These are phyloP conservation scores for Manis crassicaudata DNA, from an alignment of 2,797 vertebrate species.

Conservation along the genomic window DNA sequence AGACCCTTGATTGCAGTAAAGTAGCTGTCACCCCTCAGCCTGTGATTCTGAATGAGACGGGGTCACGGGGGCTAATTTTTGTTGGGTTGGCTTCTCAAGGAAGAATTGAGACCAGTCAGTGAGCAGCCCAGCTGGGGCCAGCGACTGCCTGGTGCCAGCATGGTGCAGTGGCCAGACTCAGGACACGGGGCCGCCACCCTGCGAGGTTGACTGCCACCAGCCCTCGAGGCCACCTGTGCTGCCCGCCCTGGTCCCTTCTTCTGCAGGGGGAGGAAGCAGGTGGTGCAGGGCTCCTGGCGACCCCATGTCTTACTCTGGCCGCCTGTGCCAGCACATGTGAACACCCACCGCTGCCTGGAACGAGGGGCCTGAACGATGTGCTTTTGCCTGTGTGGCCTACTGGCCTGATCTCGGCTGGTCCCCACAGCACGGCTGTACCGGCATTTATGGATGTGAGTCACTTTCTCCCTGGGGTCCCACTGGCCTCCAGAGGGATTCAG, in stretches of 20 bases:
- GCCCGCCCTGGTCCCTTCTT: not conserved
- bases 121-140: not conserved
- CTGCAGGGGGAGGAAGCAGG: not conserved
- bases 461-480: not conserved
- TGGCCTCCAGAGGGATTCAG: not conserved
- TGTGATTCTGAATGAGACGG: not conserved
- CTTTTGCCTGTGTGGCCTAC: not conserved
- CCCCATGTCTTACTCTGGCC: too few species aligned
- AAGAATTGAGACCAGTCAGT: not conserved
- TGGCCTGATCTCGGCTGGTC: not conserved
- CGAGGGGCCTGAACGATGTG: not conserved
- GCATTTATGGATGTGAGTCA: not conserved
- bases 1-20: not conserved
- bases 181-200: not conserved
- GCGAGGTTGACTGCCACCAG: fast-evolving
- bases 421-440: not conserved
- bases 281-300: not conserved
- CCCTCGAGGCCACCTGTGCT: too few species aligned
- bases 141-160: fast-evolving
- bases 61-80: not conserved
- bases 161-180: fast-evolving
- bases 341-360: not conserved
- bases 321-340: not conserved
- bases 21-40: not conserved
- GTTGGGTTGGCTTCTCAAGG: not conserved